Evolutionary conservation across 23 tunicate genomes (phyloP).

Genomic region (Aplidium turbinatum): DNA sequence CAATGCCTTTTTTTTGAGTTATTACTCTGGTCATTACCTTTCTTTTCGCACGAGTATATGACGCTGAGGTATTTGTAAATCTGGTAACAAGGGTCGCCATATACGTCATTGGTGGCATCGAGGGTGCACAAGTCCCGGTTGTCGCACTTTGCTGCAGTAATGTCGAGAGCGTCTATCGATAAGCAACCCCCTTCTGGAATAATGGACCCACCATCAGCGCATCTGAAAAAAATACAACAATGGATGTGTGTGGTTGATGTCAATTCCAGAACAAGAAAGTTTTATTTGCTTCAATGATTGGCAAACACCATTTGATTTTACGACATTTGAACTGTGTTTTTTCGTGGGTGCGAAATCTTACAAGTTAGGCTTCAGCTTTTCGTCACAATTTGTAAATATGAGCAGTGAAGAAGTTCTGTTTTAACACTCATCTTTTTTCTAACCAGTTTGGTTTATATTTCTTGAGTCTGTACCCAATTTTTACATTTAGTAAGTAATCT

Average conservation of each 20-base stretch:
- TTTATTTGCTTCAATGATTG: not conserved
- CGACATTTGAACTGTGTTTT: no score
- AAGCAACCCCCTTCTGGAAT: constrained; percentile 81
- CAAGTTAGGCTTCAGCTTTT: no score
- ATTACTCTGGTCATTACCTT: no score
- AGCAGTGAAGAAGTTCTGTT: no score
- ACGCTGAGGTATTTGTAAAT: constrained; percentile 88
- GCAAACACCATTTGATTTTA: not conserved
- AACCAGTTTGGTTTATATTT: no score
- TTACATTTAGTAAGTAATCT: no score
- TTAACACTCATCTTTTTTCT: no score
- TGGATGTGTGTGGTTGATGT: not conserved
- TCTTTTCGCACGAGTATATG: constrained; percentile 74
- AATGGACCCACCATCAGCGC: constrained; percentile 36
- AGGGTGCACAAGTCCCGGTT: constrained; percentile 48
- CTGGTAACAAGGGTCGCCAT: constrained; percentile 81
- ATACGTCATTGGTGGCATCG: constrained; percentile 60
- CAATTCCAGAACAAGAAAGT: no score
- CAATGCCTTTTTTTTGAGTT: no score
- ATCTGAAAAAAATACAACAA: not conserved
- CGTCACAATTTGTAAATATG: no score
- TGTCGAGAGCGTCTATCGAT: constrained; percentile 45
- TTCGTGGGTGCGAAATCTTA: no score
- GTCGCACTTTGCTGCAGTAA: constrained; percentile 73
- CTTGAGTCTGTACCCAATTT: no score